phyloP scores from a whole-genome alignment of 2,888 invertebrate species.

The Idaea dimidiata region DNA sequence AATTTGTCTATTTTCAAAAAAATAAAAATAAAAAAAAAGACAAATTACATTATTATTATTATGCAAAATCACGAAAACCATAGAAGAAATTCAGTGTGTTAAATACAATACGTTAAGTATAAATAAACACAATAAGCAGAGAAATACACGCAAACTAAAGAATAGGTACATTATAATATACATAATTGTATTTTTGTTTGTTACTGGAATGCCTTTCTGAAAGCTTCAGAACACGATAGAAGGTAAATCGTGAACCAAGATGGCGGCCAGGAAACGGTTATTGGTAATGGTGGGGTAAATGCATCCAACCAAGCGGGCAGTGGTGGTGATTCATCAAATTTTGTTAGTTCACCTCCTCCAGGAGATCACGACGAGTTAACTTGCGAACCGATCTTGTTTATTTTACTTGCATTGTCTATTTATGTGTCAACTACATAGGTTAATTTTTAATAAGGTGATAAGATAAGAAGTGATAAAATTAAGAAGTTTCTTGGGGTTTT shows the following conservation, averaged over 20 bases:
- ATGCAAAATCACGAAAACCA: too few relatives aligned
- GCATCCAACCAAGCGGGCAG: constrained; percentile 25
- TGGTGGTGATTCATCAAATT: constrained; percentile 57
- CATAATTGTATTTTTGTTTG: too few relatives aligned
- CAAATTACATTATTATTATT: too few relatives aligned
- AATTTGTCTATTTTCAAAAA: too few relatives aligned
- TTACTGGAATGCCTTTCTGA: not conserved
- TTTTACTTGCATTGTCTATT: constrained; percentile 42
- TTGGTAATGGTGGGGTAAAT: constrained; percentile 47
- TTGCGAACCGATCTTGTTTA: constrained; percentile 14
- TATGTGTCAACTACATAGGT: constrained; percentile 35
- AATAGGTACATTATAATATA: too few relatives aligned
- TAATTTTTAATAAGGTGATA: constrained; percentile 18
- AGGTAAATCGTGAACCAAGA: constrained; percentile 39
- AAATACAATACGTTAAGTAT: too few relatives aligned
- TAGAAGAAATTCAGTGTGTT: too few relatives aligned
- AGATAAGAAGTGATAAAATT: too few relatives aligned
- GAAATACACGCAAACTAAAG: too few relatives aligned
- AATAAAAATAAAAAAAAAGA: too few relatives aligned
- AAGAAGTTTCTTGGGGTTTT: too few relatives aligned
- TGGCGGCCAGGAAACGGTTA: constrained; percentile 63
- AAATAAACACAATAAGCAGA: too few relatives aligned
- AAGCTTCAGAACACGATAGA: not conserved
- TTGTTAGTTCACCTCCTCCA: constrained; percentile 47
- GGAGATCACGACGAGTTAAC: constrained; percentile 32